Evolutionary conservation across 2,888 invertebrate genomes (phyloP).

Genomic region (Barypeithes pellucidus): DNA sequence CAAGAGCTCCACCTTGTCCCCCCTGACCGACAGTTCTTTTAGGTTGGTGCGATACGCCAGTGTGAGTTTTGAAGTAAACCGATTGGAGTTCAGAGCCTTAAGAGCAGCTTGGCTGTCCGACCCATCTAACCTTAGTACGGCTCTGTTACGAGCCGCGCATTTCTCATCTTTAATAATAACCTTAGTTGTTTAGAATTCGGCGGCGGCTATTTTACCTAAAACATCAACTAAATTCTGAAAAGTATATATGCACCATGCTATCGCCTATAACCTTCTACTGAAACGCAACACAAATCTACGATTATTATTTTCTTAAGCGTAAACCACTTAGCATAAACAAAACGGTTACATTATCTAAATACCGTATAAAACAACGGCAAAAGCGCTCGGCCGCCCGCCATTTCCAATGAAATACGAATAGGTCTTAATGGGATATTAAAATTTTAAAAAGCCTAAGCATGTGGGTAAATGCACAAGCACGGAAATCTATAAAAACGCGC

Average conservation of each 20-base stretch:
- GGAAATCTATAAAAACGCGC: conserved; percentile 37
- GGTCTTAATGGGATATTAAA: conserved; percentile 51
- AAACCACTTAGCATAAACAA: conserved; percentile 50
- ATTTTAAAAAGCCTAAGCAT: conserved; percentile 49
- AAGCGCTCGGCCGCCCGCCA: conserved; percentile 21
- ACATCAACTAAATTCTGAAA: too few species aligned
- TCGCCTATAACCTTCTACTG: background rate
- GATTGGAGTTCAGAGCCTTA: too few species aligned
- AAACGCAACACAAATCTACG: conserved; percentile 21
- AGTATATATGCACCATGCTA: background rate
- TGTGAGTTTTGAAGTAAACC: too few species aligned
- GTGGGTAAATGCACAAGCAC: conserved; percentile 35
- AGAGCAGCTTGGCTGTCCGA: too few species aligned
- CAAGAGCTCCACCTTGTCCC: too few species aligned
- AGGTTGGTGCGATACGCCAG: too few species aligned
- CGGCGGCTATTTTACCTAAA: background rate
- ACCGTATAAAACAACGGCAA: conserved; percentile 34
- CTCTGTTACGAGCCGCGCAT: too few species aligned
- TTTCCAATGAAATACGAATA: conserved; percentile 52
- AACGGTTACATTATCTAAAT: conserved; percentile 47
- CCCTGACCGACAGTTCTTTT: too few species aligned
- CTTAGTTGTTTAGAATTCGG: too few species aligned
- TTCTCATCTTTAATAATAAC: too few species aligned
- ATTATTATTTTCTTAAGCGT: conserved; percentile 34
- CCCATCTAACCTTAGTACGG: too few species aligned